A percentile compares a stretch with the other conserved stretches of the same genome.
Conservation (phyloP, 2,888 invertebrate genomes). For the Gonocerus acuteangulatus region DNA sequence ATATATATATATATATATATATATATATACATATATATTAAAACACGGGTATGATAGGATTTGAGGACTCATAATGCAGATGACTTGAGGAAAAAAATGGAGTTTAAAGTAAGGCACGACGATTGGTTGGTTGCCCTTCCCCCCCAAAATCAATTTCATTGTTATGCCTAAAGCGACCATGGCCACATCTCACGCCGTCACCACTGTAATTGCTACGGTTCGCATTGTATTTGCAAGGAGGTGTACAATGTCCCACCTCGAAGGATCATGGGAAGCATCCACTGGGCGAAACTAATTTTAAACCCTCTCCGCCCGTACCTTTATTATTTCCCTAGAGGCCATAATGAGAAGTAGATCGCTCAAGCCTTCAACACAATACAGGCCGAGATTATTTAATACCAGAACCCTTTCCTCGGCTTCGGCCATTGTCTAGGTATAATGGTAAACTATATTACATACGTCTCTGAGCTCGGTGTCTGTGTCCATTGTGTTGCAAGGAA, state of each 20-base stretch:
- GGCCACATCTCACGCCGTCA: constrained; percentile 1
- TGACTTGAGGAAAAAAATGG: background rate
- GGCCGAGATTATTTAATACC: constrained; percentile 11
- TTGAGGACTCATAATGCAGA: no score
- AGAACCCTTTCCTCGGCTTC: background rate
- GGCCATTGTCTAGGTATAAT: constrained; percentile 13
- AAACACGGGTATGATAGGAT: no score
- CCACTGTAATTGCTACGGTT: constrained; percentile 4
- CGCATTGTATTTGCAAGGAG: constrained; percentile 17
- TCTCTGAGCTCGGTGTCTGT: background rate
- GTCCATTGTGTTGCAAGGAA: no score
- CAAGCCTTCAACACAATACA: background rate
- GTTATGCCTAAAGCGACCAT: background rate
- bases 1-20: no score
- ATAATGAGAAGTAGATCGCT: constrained; percentile 15
- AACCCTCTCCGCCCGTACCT: background rate
- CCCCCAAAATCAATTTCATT: constrained; percentile 11
- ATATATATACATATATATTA: no score
- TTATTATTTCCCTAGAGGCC: constrained; percentile 7
- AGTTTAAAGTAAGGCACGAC: background rate
- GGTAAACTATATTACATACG: constrained; percentile 4
- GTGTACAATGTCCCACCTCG: background rate
- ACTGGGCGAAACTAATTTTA: constrained; percentile 9
- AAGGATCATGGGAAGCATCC: no score
- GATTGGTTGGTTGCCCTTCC: constrained; percentile 14